Base-by-base conservation (phyloP, 2,113 vertebrate species). In the Hippocampus zosterae region DNA sequence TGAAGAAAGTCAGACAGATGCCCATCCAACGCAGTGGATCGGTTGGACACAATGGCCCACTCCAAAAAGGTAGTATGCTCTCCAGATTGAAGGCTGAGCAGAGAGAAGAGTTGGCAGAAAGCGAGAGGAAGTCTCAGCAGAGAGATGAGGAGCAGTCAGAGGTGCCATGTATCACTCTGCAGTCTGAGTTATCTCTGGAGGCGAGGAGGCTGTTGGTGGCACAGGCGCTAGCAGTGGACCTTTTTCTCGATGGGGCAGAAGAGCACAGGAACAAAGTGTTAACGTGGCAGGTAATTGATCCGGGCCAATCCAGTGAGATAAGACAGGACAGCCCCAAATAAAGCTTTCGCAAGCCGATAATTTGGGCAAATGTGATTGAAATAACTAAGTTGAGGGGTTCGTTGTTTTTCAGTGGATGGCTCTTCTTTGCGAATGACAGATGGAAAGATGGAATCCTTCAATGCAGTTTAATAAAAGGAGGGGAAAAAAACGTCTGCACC, bases 141-240 rank as follows among this genome's bases (percentile, higher is more conserved):
- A 19, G 4, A 40, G 55, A 67, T 8, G 70, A 92, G 68, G 87
- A 85, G 2, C 83, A 86, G 2, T 85, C 84, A 48, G 83, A 88
- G 29, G 87, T 95, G 74, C 92, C 94, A 46, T 91, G 89, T 55
- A 91, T 94, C 79, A 91, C 91, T 46, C 55, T 95, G 63, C 94
- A 93, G 77, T 89, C 95, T 7, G 95, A 95, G 78, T 27, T 94
- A 83, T 94, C 87, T 56, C 50, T 91, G 68, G 94, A 96, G 5
- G 88, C 91, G 60, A 91, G 95, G 71, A 92, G 93, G 78, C 15
- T 95, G 52, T 86, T 97, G 62, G 94, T 93, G 76, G 96, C 94
- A 18, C 97, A 94, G 81, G 94, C 97, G 8, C 89, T 99, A 73
- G 95, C 96, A 40, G 90, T 94, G 70, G 86, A 96, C 79, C 93